Base-by-base conservation (phyloP, 2,113 vertebrate species). In the Rhynchomys soricoides region DNA sequence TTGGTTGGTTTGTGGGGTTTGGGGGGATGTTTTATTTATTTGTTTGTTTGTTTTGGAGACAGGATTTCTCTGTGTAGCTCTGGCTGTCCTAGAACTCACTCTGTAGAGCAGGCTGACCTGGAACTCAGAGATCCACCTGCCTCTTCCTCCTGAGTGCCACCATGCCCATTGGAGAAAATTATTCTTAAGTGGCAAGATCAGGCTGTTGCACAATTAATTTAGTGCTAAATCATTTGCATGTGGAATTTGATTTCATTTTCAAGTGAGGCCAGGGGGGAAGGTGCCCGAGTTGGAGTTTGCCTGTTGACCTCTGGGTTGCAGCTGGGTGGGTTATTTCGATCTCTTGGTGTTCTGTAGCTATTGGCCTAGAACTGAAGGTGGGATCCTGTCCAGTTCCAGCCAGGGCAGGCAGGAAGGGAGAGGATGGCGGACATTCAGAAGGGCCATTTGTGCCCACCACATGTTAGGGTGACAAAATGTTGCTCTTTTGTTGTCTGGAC, bases 171-270 rank as follows among this genome's bases (percentile, higher is more conserved):
- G 12, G 50, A 55, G 50, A 40, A 24, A 12, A 26, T 37, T 81
- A 12, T n/a, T 22, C 5, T 40, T 62, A 3, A 62, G 59, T 62
- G 59, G 31, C 0, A 26, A 17, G 34, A 43, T 7, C 24, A 26
- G 64, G 15, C 26, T 29, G 40, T 55, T 86, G n/a, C 16, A 45
- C 13, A 64, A 64, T 48, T 86, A 26, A 66, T 45, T 83, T 68
- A 77, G 81, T 62, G 26, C 9, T 21, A 48, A 94, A 43, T 3
- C 90, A 73, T 93, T 77, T 95, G 66, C 73, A 64, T 70, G 13
- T 81, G 85, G 73, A 57, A 52, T 91, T 95, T 64, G 68, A 15
- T 92, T 96, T 96, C 77, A 43, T 57, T 93, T 92, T 93, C 29
- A 45, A 64, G 45, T 0, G 21, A 85, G 82, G 91, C 10, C 62